Conservation (phyloP, 2,797 vertebrate genomes). For the Darevskia nairensis region DNA sequence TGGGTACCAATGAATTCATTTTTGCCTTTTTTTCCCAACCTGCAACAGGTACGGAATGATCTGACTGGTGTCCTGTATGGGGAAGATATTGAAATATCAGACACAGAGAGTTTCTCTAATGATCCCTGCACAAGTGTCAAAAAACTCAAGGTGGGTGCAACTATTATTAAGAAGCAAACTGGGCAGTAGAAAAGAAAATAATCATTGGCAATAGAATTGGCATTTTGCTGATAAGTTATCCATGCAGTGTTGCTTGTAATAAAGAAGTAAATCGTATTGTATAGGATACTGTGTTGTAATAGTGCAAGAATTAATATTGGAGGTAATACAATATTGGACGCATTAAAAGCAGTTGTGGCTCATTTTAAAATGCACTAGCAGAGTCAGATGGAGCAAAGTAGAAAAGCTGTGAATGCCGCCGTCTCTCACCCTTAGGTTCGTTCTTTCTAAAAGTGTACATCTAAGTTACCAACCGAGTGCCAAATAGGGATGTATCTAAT, state of each 20-base stretch:
- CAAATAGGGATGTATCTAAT: no score
- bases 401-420: background rate
- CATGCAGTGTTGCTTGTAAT: background rate
- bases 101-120: constrained; percentile 98
- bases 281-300: background rate
- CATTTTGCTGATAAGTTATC: background rate
- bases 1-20: constrained; percentile 41
- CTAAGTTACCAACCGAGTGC: no score
- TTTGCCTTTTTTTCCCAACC: constrained; percentile 64
- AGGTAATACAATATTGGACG: background rate
- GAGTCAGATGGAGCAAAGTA: background rate
- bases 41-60: constrained; percentile 95
- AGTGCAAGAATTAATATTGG: background rate
- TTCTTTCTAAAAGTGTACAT: background rate
- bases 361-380: background rate
- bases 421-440: background rate
- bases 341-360: background rate
- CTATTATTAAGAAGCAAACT: background rate
- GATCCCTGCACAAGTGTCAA: constrained; percentile 98
- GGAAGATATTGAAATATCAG: constrained; percentile 96
- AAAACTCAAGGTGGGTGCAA: constrained; percentile 93
- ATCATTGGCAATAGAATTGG: background rate
- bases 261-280: background rate
- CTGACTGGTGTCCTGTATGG: constrained; percentile 95
- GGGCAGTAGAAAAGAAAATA: background rate